Conservation (phyloP, 2,113 vertebrate species). For the Nycticryphes semicollaris region DNA sequence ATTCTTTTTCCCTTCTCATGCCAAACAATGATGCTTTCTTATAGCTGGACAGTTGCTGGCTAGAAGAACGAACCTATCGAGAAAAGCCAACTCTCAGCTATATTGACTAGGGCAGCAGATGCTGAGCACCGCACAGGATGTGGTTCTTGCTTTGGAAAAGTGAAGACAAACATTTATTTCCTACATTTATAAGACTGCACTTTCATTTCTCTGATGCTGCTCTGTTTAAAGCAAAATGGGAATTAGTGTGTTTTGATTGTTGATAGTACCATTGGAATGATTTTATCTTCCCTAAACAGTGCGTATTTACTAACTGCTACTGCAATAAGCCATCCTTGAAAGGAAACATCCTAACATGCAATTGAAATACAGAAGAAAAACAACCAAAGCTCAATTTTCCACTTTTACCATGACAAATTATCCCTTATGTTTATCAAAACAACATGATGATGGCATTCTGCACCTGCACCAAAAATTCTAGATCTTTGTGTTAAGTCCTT, state of each 20-base stretch:
- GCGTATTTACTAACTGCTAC: neutral
- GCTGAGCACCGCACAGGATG: constrained; percentile 34
- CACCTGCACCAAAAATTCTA: neutral
- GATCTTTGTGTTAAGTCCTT: neutral
- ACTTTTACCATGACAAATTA: neutral
- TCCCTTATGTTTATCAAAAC: neutral
- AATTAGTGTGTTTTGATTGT: neutral
- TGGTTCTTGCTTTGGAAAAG: constrained; percentile 12
- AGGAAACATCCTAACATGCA: neutral
- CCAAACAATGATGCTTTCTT: constrained; percentile 53
- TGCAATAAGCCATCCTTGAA: neutral
- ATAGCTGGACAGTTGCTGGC: constrained; percentile 34
- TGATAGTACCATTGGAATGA: neutral
- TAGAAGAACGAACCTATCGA: constrained; percentile 10
- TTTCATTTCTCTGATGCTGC: neutral
- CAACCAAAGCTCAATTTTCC: neutral
- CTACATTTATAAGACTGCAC: neutral
- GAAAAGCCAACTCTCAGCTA: constrained; percentile 11
- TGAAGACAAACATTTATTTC: neutral
- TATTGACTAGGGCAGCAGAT: constrained; percentile 49
- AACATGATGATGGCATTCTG: neutral
- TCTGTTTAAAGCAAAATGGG: neutral
- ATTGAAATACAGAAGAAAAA: neutral
- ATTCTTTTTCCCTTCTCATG: constrained; percentile 13
- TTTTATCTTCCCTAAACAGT: neutral